Conservation (phyloP, 2,888 invertebrate genomes). For the Lutraria lutraria region DNA sequence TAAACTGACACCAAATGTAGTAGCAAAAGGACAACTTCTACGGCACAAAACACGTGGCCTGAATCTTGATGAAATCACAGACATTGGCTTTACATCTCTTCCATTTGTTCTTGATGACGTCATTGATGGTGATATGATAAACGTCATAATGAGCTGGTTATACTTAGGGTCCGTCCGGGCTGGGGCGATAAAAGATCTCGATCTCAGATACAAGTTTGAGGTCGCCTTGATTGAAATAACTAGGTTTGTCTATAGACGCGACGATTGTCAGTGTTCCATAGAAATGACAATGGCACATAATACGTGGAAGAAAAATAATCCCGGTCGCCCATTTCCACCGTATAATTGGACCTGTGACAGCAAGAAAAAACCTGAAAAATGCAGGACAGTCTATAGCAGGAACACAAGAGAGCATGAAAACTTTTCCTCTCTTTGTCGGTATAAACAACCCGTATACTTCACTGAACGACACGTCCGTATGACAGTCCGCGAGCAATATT, state of each 20-base stretch:
- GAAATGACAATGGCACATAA: not conserved
- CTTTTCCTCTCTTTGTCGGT: not conserved
- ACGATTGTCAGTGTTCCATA: not conserved
- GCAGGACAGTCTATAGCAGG: not conserved
- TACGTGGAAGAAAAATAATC: conserved; percentile 2
- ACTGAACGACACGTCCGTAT: not conserved
- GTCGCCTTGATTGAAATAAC: not conserved
- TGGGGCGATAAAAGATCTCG: not conserved
- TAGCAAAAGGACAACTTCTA: not conserved
- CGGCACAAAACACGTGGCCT: not conserved
- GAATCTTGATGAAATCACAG: not conserved
- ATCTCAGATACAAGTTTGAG: not conserved
- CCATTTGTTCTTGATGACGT: not conserved
- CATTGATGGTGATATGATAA: not conserved
- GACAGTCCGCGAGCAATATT: not conserved
- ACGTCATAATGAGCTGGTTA: not conserved
- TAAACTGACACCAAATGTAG: not conserved
- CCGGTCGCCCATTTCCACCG: not conserved
- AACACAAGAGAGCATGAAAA: conserved; percentile 12
- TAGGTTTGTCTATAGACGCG: not conserved
- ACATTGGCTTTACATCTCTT: not conserved
- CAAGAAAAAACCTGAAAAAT: not conserved
- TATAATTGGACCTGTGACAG: not conserved
- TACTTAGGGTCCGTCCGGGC: not conserved
- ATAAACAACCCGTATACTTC: not conserved